Evolutionary conservation across 2,113 vertebrate genomes (phyloP).

Genomic region (Typhlomys cinereus): DNA sequence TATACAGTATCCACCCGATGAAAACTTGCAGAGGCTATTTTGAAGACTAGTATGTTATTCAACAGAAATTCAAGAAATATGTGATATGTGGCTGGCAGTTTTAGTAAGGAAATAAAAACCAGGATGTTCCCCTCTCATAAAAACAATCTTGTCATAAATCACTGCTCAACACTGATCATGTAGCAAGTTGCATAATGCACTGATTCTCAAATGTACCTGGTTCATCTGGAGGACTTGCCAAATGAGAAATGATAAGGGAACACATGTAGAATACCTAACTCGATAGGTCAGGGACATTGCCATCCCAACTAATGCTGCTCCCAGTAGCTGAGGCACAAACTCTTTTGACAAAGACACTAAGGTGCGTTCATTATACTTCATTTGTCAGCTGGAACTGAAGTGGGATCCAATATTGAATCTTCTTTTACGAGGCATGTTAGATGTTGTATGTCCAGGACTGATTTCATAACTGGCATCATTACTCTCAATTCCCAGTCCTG

Average conservation of each 20-base stretch:
- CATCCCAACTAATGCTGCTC: not conserved
- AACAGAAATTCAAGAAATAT: not conserved
- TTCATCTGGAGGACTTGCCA: not conserved
- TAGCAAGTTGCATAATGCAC: not conserved
- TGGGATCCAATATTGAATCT: not conserved
- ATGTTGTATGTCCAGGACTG: not conserved
- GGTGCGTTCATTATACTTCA: not conserved
- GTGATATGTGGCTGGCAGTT: not conserved
- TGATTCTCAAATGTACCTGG: not conserved
- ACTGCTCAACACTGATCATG: not conserved
- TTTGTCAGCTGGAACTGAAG: not conserved
- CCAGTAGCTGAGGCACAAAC: not conserved
- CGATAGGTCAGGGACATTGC: not conserved
- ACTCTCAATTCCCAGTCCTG: not conserved
- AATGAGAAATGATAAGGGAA: not conserved
- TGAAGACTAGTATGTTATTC: not conserved
- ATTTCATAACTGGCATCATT: not conserved
- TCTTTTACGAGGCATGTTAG: not conserved
- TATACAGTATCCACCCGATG: not conserved
- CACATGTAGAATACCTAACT: not conserved
- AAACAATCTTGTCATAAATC: not conserved
- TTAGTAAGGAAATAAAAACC: not conserved
- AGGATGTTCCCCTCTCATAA: not conserved
- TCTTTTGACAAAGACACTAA: not conserved
- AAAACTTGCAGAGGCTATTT: not conserved